Percentiles rank a stretch among this genome's conserved stretches.
Evolutionary conservation across 2,797 vertebrate species (phyloP).

Genomic region (Melanotaenia trifasciata): DNA sequence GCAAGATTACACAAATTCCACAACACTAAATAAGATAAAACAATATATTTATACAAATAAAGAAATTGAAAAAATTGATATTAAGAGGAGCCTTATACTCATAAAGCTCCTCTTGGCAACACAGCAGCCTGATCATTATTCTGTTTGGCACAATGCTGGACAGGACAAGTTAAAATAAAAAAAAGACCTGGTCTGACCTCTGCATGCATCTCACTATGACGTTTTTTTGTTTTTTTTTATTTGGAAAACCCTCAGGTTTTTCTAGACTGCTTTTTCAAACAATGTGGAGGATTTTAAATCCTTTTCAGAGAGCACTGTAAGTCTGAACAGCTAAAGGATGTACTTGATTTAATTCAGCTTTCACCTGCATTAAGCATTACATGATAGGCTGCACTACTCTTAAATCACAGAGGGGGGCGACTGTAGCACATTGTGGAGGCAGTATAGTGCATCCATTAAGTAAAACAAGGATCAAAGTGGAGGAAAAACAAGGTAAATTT

Average conservation of each 20-base stretch:
- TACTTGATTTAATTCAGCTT: neutral
- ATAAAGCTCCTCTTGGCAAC: too few relatives aligned
- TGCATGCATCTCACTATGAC: neutral
- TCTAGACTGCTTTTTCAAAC: neutral
- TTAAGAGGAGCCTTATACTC: too few relatives aligned
- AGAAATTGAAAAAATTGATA: too few relatives aligned
- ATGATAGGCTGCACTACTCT: conserved; percentile 48
- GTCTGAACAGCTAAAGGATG: neutral
- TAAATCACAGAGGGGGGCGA: conserved; percentile 61
- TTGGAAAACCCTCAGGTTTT: neutral
- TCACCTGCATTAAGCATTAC: neutral
- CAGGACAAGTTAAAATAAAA: too few relatives aligned
- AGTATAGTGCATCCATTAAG: neutral
- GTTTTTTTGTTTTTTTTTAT: too few relatives aligned
- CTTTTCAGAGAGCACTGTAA: neutral
- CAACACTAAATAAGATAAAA: too few relatives aligned
- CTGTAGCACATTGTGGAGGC: conserved; percentile 29
- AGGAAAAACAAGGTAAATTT: neutral
- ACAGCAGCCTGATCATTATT: too few relatives aligned
- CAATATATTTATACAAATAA: too few relatives aligned
- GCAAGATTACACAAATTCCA: too few relatives aligned
- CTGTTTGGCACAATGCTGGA: too few relatives aligned
- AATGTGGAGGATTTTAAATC: neutral
- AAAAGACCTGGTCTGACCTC: neutral
- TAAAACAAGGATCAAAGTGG: neutral